Evolutionary conservation across 2,797 vertebrate genomes (phyloP), one percentile per base, ranked within the genome.

Genomic region (Lemur catta): DNA sequence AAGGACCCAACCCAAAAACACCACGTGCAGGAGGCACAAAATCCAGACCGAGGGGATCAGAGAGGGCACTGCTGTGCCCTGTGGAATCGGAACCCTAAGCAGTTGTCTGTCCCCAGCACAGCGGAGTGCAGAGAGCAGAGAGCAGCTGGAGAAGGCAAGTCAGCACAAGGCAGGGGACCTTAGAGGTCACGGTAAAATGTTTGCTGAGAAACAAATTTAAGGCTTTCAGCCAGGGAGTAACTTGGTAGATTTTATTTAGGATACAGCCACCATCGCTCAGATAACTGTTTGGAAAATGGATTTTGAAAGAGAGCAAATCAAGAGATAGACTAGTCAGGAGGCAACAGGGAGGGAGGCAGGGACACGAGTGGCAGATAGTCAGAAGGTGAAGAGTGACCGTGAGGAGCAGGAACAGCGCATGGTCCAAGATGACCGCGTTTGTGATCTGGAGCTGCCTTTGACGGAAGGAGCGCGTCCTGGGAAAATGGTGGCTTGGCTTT

Each of bases 111-210:
- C 17, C 17, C 20, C 24, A 17, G 61, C 33, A 26, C 7, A 38
- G n/a, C 1, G 15, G 22, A 69, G n/a, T 38, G n/a, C 43, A 28
- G n/a, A 69, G 9, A 50, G 8, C 82, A 84, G 41, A 38, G n/a
- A 48, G n/a, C 18, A 28, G 15, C 4, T 3, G 28, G n/a, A 43
- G 43, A 35, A 26, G 12, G 46, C 7, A 46, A 41, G 38, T 33
- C 2, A 3, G 7, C 1, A 0, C 30, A 11, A 1, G 30, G 17
- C 33, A 3, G 30, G 13, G 22, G 50, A 50, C 43, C 10, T 59
- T 52, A 38, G 9, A 33, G 33, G 5, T 17, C 35, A 5, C 11
- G 0, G 30, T 7, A 6, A 74, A 30, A 9, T 7, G 2, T 38
- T 33, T n/a, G 33, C 72, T 14, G 41, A 26, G n/a, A 33, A 50